Evolutionary conservation across 2,797 vertebrate species (phyloP), one percentile per base, ranked within the genome.

Genomic region (Thamnophis elegans): DNA sequence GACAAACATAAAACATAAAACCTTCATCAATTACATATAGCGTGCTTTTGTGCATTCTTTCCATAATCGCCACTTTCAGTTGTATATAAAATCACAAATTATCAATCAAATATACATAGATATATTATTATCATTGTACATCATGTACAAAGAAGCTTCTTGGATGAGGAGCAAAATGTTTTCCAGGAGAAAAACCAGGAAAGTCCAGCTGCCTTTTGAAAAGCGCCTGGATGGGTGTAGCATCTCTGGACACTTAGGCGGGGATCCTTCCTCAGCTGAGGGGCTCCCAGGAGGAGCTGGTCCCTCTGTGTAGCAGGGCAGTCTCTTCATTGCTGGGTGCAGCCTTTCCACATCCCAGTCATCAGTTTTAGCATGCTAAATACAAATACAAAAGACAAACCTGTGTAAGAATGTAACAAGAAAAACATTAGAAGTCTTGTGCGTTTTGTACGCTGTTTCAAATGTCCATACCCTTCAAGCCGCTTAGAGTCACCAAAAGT

Each of bases 371-470:
- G 56, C 36, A 5, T 47, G 7, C 7, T 14, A 7, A 22, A 22
- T 47, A 4, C 22, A 53, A 28, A 2, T 62, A 28, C 36, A 78
- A 42, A 47, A 8, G 53, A 28, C 36, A 47, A 42, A 47, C 91
- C n/a, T 94, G 93, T 85, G 53, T 42, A 42, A 95, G 78, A 92
- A 96, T 92, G 93, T 85, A 91, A 94, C 68, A 93, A 94, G 85
- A 90, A 93, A 87, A 85, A 60, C 53, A 22, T 85, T 94, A 89
- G 91, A 32, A 93, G 92, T 92, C 95, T 82, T n/a, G 1, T 36
- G 59, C 90, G 91, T 93, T 85, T 88, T 92, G 90, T 32, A 90
- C 85, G 65, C 10, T 14, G 91, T 92, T 94, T 96, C 26, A 92
- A 95, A 93, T 95, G 60, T 94, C 94, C 91, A 94, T 94, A 0